Evolutionary conservation across 2,888 invertebrate species (phyloP), one percentile per base, ranked within the genome.

Genomic region (Elysia crispata): DNA sequence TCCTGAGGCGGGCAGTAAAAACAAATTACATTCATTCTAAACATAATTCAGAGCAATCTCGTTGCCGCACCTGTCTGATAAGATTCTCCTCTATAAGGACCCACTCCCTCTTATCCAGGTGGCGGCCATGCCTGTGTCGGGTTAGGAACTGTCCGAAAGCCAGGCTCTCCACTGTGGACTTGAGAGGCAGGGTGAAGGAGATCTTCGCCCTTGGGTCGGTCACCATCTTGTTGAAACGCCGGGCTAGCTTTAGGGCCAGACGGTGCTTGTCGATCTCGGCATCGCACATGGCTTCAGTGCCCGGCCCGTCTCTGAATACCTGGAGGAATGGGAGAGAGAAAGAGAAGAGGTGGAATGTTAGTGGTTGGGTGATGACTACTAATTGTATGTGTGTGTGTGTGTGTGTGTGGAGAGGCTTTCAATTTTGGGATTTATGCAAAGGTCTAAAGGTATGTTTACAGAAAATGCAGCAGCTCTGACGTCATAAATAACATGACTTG

Each of bases 61-160:
- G n/a, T n/a, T n/a, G 60, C 5, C 60, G 23, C 11, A 77, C 77
- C 72, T 70, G 20, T 31, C 23, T 57, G 28, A 66, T 18, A 1
- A 80, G 31, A 57, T 82, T 82, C 57, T 82, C 82, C 67, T 82
- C 82, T 15, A 82, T 82, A n/a, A 82, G 66, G 6, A 82, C 82
- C 82, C 82, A 82, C 72, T 82, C 82, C 57, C 77, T 60, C 57
- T 77, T 80, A 69, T 80, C 82, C 77, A 82, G 31, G 13, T 77
- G 70, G 6, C 82, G 73, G 1, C 77, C n/a, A 23, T 23, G 30
- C 41, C 72, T 82, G 60, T 80, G 82, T 5, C 69, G 67, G 30
- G 69, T 64, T 30, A 82, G 49, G 74, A 80, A 80, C 23, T 60
- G 54, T 3, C 77, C 82, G n/a, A 82, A 54, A 1, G 80, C 82